A percentile compares a stretch with the other conserved stretches of the same genome.
These are phyloP conservation scores for Heliocidaris erythrogramma DNA, from an alignment of 35 echinoderm and acorn worm species.

Conservation along the genomic window DNA sequence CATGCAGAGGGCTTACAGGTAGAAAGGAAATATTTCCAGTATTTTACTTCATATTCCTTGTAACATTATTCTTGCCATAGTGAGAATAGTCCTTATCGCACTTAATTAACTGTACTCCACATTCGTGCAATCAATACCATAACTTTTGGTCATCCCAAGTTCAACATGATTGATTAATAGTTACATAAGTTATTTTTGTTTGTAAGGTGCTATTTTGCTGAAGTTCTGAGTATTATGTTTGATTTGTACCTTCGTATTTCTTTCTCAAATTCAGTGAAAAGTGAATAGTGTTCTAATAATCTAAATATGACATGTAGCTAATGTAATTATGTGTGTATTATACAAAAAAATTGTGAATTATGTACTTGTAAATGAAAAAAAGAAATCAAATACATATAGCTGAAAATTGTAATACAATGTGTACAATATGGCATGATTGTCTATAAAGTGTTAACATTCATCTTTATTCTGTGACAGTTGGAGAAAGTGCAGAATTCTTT, in stretches of 20 bases:
- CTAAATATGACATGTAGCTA: neutral
- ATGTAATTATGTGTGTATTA: neutral
- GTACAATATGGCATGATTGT: neutral
- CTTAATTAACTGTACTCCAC: no score
- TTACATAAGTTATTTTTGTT: neutral
- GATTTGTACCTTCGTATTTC: neutral
- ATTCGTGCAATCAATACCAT: no score
- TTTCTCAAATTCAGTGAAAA: neutral
- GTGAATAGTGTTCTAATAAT: neutral
- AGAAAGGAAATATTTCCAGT: no score
- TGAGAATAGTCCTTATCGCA: no score
- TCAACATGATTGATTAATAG: neutral
- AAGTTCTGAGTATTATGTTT: neutral
- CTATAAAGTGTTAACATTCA: neutral
- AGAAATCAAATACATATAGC: constrained; percentile 11
- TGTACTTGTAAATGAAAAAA: neutral
- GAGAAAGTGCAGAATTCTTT: no score
- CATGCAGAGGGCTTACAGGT: no score
- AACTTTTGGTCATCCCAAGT: no score
- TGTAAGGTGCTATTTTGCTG: neutral
- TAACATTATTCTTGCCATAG: no score
- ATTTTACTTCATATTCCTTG: no score
- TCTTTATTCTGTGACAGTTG: no score
- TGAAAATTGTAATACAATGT: neutral
- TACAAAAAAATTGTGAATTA: constrained; percentile 14